Evolutionary conservation across 2,888 invertebrate genomes (phyloP).

Genomic region (Macrophya alboannulata): DNA sequence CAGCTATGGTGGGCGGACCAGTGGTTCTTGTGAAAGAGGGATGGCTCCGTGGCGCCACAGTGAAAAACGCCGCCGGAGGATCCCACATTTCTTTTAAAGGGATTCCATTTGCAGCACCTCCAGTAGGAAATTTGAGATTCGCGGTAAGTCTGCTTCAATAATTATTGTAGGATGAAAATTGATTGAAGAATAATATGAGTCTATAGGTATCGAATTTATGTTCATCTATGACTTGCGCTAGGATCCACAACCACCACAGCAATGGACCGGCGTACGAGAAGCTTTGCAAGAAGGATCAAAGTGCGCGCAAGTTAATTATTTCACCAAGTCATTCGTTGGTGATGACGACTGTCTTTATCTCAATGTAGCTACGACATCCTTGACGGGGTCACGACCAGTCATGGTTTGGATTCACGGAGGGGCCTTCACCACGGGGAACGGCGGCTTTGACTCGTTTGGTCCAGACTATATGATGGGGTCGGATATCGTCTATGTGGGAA

Average conservation of each 20-base stretch:
- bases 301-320: conserved; percentile 65
- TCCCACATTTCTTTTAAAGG: conserved; percentile 74
- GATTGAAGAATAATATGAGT: no score
- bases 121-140: conserved; percentile 76
- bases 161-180: background rate
- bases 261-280: conserved; percentile 79
- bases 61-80: conserved; percentile 67
- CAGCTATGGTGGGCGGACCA: conserved; percentile 62
- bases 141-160: conserved; percentile 69
- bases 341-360: conserved; percentile 82
- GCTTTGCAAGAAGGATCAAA: conserved; percentile 76
- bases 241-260: conserved; percentile 78
- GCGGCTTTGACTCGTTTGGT: background rate
- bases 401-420: conserved; percentile 52
- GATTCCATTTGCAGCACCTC: conserved; percentile 78
- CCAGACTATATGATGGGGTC: conserved; percentile 43
- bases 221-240: conserved; percentile 57
- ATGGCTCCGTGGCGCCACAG: conserved; percentile 70
- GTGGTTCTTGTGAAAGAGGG: conserved; percentile 73
- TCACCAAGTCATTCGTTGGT: background rate
- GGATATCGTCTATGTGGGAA: conserved; percentile 34
- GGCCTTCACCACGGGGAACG: background rate
- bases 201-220: background rate
- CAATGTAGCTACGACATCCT: conserved; percentile 77
- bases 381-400: conserved; percentile 36